Conservation (phyloP, 1,140 invertebrate genomes). For the Pygmarrhopalites habei region DNA sequence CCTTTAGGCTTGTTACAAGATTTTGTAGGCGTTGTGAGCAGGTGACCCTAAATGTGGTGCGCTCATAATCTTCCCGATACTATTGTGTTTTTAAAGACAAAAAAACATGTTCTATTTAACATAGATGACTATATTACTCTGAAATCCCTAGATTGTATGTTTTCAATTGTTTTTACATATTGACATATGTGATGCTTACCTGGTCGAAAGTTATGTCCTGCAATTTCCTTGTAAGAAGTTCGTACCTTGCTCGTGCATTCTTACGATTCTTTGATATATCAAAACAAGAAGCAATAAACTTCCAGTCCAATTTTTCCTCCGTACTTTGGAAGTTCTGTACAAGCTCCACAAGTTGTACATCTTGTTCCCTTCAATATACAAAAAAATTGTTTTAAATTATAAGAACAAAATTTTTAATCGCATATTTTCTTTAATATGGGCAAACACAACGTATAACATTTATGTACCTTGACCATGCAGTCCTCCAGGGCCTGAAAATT, state of each 20-base stretch:
- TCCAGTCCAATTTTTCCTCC: not conserved
- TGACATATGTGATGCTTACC: not conserved
- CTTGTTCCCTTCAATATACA: slow-evolving; percentile 6
- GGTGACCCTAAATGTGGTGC: too few relatives aligned
- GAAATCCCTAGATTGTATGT: slow-evolving; percentile 6
- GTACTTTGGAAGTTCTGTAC: too few relatives aligned
- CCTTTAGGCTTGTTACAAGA: too few relatives aligned
- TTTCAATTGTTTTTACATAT: not conserved
- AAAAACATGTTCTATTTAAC: too few relatives aligned
- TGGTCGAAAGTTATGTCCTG: not conserved
- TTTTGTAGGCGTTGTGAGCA: too few relatives aligned
- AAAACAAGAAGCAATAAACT: not conserved
- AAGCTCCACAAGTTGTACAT: not conserved
- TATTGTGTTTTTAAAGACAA: too few relatives aligned
- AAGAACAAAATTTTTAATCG: too few relatives aligned
- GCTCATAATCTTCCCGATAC: too few relatives aligned
- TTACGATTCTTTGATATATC: not conserved
- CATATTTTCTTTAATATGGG: too few relatives aligned
- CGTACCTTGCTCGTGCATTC: not conserved
- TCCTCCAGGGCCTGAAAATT: not conserved
- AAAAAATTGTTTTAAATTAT: too few relatives aligned
- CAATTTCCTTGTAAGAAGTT: not conserved
- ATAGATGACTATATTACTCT: too few relatives aligned
- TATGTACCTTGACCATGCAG: not conserved
- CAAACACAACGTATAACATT: too few relatives aligned